Evolutionary conservation across 1,140 invertebrate species (phyloP).

Genomic region (Stegodyphus mimosarum): DNA sequence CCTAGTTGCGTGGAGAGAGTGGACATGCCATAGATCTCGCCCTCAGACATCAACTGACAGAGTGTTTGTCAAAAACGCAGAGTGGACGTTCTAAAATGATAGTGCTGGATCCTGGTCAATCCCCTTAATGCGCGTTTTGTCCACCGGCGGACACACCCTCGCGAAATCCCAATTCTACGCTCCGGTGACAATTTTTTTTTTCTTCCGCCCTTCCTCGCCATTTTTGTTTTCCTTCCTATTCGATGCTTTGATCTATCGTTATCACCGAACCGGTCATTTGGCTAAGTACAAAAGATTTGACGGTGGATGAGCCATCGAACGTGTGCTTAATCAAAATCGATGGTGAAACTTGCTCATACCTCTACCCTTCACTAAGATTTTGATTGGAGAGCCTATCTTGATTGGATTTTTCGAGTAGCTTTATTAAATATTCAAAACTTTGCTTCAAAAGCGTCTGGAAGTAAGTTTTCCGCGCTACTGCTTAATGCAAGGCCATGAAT

Average conservation of each 20-base stretch:
- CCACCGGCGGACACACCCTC: constrained; percentile 26
- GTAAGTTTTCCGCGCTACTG: no score
- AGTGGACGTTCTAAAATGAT: constrained; percentile 34
- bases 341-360: no score
- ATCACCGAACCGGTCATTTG: constrained; percentile 18
- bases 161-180: constrained; percentile 7
- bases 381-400: no score
- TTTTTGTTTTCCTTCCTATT: background rate
- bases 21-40: constrained; percentile 27
- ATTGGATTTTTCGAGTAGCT: no score
- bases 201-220: background rate
- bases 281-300: constrained; percentile 27
- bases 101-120: constrained; percentile 33
- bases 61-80: constrained; percentile 24
- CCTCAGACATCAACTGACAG: constrained; percentile 1
- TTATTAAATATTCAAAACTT: no score
- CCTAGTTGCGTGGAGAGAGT: background rate
- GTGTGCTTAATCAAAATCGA: no score
- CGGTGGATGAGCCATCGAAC: no score
- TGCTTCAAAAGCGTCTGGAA: no score
- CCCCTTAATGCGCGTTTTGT: constrained; percentile 39
- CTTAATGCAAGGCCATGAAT: no score
- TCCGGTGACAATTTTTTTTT: constrained; percentile 13
- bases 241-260: constrained; percentile 25
- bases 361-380: no score